Base-by-base conservation (phyloP, 2,888 invertebrate genomes). In the Xanthorhoe spadicearia region DNA sequence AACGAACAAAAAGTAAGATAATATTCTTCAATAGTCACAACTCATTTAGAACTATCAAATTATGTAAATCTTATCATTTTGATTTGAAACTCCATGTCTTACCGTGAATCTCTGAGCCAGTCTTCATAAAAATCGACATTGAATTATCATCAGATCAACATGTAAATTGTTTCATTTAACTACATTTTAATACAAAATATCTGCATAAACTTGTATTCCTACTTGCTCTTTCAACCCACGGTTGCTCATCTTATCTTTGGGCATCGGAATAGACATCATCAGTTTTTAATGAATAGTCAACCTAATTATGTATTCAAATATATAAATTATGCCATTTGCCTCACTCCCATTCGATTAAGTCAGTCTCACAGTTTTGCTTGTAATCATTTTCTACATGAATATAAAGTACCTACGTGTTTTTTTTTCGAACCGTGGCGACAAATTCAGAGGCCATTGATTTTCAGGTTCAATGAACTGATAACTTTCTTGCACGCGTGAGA, bases 391-490 rank as follows among this genome's bases (percentile, higher is more conserved):
- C 18, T 61, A n/a, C 56, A 60, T 66, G 56, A 67, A 67, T 69
- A 65, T 51, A 61, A 58, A 53, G 50, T 18, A 23, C 23, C 23
- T 23, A 52, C 15, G 61, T 35, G 32, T 61, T 63, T 70, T 69
- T 70, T 69, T 69, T 70, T 63, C 66, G 67, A 64, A 28, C 54
- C 51, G 55, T 51, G 53, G 50, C 71, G 61, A 68, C 66, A 70
- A 43, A 64, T 66, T 73, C 60, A 56, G 69, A 60, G 51, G 69
- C 69, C 70, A 74, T 71, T 70, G 72, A 72, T 75, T 75, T 73
- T 74, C 68, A 66, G 77, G 81, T 77, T 81, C 77, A 72, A 65
- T 76, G 77, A 73, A 75, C 79, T 73, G 70, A 72, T 74, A 71
- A 70, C 69, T 72, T 68, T 72, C 68, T 61, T 64, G 68, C 70